Conservation (phyloP, 1,140 invertebrate species). For the Theocolax elegans region DNA sequence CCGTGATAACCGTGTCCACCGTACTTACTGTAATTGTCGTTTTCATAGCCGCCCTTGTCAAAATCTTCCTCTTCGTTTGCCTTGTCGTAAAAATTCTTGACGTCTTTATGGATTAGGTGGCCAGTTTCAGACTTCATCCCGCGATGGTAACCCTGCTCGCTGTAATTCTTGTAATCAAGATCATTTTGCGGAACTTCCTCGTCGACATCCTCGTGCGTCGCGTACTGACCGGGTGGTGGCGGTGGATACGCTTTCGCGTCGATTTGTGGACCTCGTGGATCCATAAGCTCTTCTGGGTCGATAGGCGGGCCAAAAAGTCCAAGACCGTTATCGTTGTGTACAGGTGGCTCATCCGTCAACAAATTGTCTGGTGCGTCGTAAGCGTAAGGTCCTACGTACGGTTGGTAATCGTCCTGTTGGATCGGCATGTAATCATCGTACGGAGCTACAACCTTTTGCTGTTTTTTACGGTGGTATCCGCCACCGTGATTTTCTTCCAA, state of each 20-base stretch:
- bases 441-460: neutral
- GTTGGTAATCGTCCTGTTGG: conserved; percentile 27
- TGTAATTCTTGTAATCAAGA: conserved; percentile 37
- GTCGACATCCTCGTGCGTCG: conserved; percentile 50
- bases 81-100: conserved; percentile 55
- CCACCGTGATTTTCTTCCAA: conserved; percentile 53
- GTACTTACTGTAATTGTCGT: conserved; percentile 55
- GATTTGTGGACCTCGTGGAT: neutral
- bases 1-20: conserved; percentile 45
- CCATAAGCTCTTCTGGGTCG: neutral
- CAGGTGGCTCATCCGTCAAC: neutral
- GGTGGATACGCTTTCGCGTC: neutral
- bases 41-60: conserved; percentile 61
- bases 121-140: conserved; percentile 49
- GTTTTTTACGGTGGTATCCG: conserved; percentile 42
- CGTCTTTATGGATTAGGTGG: conserved; percentile 51
- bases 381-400: neutral
- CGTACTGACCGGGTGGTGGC: conserved; percentile 45
- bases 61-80: conserved; percentile 59
- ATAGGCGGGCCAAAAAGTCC: neutral
- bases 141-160: conserved; percentile 53
- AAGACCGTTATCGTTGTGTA: neutral
- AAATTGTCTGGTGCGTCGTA: neutral
- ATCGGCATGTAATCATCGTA: conserved; percentile 18
- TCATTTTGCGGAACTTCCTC: conserved; percentile 51